Evolutionary conservation across 2,797 vertebrate species (phyloP).

Genomic region (Typhlichthys eigenmanni): DNA sequence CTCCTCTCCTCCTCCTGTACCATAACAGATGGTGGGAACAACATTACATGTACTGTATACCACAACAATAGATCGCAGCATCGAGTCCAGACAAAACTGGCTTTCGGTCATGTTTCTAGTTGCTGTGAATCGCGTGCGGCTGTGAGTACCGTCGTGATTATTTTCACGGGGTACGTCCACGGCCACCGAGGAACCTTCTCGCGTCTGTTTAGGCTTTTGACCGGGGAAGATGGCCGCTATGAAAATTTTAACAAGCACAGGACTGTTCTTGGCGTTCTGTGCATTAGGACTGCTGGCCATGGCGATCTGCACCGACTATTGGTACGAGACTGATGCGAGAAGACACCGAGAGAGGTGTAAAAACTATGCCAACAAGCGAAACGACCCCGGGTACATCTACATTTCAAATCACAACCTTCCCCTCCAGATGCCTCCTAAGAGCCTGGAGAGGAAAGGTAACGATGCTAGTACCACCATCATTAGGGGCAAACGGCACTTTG

Average conservation of each 20-base stretch:
- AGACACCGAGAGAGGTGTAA: slow-evolving; percentile 89
- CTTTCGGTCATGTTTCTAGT: slow-evolving; percentile 61
- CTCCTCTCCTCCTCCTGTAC: slow-evolving; percentile 52
- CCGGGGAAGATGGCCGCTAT: slow-evolving; percentile 89
- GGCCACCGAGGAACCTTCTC: slow-evolving; percentile 72
- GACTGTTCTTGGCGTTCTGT: slow-evolving; percentile 86
- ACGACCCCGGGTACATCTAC: slow-evolving; percentile 90
- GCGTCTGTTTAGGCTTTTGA: slow-evolving; percentile 73
- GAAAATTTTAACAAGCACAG: slow-evolving; percentile 88
- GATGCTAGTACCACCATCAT: slow-evolving; percentile 54
- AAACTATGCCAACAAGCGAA: slow-evolving; percentile 88
- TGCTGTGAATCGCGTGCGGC: slow-evolving; percentile 57
- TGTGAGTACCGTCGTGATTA: slow-evolving; percentile 70
- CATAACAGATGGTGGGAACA: slow-evolving; percentile 81
- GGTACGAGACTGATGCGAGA: slow-evolving; percentile 93
- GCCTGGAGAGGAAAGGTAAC: slow-evolving; percentile 58
- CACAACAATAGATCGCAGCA: slow-evolving; percentile 67
- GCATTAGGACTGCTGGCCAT: slow-evolving; percentile 86
- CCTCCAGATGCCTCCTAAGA: slow-evolving; percentile 83
- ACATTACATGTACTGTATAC: slow-evolving; percentile 67
- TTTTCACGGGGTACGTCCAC: slow-evolving; percentile 66
- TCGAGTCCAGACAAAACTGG: slow-evolving; percentile 51
- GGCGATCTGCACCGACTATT: slow-evolving; percentile 91
- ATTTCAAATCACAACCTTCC: slow-evolving; percentile 89
- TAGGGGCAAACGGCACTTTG: slow-evolving; percentile 68